Evolutionary conservation across 2,113 vertebrate genomes (phyloP).

Genomic region (cattle (Bos taurus)): DNA sequence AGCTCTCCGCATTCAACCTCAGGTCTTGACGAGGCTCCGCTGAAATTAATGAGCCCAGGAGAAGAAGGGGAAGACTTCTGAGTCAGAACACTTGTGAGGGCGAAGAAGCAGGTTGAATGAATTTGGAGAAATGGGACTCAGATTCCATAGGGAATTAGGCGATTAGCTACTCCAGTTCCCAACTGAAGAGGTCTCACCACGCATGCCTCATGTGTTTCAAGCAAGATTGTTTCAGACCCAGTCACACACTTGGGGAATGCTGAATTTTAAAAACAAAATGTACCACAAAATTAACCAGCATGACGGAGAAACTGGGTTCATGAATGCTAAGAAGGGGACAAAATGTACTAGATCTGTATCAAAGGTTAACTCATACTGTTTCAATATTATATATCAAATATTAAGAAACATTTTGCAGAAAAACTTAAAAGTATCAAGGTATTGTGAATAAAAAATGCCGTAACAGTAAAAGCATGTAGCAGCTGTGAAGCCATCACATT

Average conservation of each 20-base stretch:
- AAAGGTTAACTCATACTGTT: neutral
- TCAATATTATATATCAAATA: neutral
- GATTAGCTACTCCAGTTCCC: neutral
- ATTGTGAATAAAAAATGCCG: neutral
- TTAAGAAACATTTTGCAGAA: neutral
- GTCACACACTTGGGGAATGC: neutral
- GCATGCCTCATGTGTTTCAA: neutral
- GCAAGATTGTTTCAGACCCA: neutral
- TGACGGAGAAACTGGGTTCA: neutral
- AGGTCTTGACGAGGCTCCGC: neutral
- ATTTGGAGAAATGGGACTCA: neutral
- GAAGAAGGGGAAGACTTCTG: neutral
- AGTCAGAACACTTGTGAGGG: neutral
- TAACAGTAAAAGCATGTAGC: neutral
- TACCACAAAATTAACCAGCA: neutral
- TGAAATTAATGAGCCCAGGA: slow-evolving; percentile 23
- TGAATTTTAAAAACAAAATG: neutral
- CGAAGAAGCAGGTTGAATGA: neutral
- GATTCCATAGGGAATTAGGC: neutral
- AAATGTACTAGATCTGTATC: neutral
- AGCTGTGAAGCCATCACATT: neutral
- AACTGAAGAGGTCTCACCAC: neutral
- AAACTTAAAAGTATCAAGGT: neutral
- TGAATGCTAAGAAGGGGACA: neutral
- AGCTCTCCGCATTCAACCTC: neutral